Evolutionary conservation across 2,113 vertebrate genomes (phyloP), one percentile per base, ranked within the genome.

Genomic region (Silurus glanis): DNA sequence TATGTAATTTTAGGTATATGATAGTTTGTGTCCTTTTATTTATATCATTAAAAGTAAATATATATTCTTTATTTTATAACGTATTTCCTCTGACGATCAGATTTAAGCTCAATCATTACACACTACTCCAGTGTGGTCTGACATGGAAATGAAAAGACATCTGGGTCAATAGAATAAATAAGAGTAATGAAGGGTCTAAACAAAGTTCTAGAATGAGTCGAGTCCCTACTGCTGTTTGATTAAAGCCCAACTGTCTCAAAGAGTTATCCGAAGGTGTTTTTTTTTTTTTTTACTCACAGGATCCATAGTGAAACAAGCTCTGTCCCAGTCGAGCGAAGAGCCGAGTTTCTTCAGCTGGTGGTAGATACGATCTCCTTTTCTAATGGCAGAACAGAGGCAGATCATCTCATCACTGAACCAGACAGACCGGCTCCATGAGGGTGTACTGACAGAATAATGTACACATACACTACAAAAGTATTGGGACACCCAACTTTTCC

Each of bases 271-370:
- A 13, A 19, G 13, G 9, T n/a, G 2, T 74, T 82, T 17, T 69
- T 16, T 16, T 1, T 55, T 1, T 45, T 28, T 59, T 12, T 2
- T 62, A 88, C 96, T 94, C 83, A 98, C 97, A 21, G 93, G 14
- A 82, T 98, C 97, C 97, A 98, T 98, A n/a, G 97, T 98, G 91
- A 98, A 98, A 89, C 97, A 98, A 37, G 96, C 96, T 90, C 97
- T 92, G 79, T 97, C 96, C 97, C 97, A 98, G 91, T 98, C 97
- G 91, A 98, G 90, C 81, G 97, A 97, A 21, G 96, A 96, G 9
- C 97, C 97, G 3, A 98, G 93, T 86, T 95, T 97, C 92, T 93
- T 96, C 86, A 98, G 93, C 92, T 98, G 97, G 87, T 98, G 97
- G 91, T 98, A 98, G 91, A 98, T 98, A 0, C 96, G 94, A 90